Conservation (phyloP, 53 echinoderm and acorn worm genomes). For the Mesocentrotus franciscanus region DNA sequence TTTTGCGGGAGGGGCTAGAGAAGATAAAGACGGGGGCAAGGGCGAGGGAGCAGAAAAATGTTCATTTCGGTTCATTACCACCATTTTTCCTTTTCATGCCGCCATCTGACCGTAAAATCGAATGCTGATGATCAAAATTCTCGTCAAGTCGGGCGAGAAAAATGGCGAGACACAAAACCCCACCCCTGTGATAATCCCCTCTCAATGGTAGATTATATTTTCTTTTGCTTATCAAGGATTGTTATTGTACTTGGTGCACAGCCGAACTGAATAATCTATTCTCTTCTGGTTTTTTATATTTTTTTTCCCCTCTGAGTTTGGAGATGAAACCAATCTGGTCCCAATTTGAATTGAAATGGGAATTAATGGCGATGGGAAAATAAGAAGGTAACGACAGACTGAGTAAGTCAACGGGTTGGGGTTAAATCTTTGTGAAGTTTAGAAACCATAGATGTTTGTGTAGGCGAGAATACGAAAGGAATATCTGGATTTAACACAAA, state of each 20-base stretch:
- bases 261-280: background rate
- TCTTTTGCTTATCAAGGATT: constrained; percentile 6
- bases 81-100: background rate
- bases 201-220: constrained; percentile 31
- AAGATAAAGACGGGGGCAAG: background rate
- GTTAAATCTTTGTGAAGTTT: constrained; percentile 24
- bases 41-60: background rate
- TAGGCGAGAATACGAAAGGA: background rate
- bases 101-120: constrained; percentile 80
- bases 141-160: constrained; percentile 77
- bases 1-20: background rate
- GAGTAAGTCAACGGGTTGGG: background rate
- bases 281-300: background rate
- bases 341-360: constrained; percentile 58
- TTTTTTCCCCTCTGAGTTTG: background rate
- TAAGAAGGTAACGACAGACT: constrained; percentile 59
- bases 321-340: constrained; percentile 55
- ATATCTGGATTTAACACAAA: background rate
- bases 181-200: constrained; percentile 51
- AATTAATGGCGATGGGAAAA: constrained; percentile 61
- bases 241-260: constrained; percentile 8
- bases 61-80: constrained; percentile 19
- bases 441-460: constrained; percentile 29
- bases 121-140: constrained; percentile 73
- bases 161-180: constrained; percentile 67